These are phyloP conservation scores for Siniperca scherzeri DNA, from an alignment of 2,797 vertebrate genomes.

Conservation along the genomic window DNA sequence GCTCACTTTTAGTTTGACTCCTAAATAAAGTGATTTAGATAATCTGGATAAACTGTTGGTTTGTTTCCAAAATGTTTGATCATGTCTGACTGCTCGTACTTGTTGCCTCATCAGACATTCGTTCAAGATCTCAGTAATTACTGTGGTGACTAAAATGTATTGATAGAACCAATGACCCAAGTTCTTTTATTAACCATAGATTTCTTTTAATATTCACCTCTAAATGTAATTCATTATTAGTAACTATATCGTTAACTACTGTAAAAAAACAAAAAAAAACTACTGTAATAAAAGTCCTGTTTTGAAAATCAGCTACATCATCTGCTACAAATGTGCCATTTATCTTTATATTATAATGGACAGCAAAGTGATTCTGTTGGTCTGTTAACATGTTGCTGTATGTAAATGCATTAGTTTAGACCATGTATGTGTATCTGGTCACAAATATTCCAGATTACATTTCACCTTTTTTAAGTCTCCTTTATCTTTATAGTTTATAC, in stretches of 20 bases:
- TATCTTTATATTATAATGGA: not conserved
- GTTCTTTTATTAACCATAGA: not conserved
- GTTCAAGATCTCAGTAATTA: no score
- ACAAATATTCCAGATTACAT: not conserved
- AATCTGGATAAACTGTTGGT: not conserved
- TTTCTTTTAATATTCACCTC: not conserved
- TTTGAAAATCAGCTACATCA: no score
- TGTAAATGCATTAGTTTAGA: not conserved
- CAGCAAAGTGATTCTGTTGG: not conserved
- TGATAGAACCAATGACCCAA: not conserved
- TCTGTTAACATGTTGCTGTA: not conserved
- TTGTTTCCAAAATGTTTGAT: not conserved
- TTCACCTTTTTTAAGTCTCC: not conserved
- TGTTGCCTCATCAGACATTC: not conserved
- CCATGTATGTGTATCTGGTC: not conserved
- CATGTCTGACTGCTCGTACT: not conserved
- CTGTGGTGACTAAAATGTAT: not conserved
- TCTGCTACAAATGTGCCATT: no score
- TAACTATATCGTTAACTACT: not conserved
- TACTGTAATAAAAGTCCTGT: not conserved
- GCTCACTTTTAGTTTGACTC: not conserved
- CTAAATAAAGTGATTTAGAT: not conserved
- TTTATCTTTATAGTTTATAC: not conserved
- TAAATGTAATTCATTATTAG: not conserved
- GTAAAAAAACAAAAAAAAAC: not conserved